A percentile compares a stretch with the other conserved stretches of the same genome.
Conservation (phyloP, 1,140 invertebrate genomes). For the Eufriesea mexicana region DNA sequence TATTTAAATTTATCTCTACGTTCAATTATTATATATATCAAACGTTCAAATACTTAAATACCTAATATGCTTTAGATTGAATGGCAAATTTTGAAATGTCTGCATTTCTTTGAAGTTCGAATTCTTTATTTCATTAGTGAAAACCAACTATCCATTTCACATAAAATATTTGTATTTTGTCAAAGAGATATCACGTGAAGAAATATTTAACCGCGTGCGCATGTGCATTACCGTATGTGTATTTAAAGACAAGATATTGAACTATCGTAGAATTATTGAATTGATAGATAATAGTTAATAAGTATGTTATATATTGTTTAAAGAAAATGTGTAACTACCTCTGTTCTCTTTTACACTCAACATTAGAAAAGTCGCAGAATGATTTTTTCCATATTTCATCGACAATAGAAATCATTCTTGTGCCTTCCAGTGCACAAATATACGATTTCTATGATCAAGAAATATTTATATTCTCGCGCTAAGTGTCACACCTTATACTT, state of each 20-base stretch:
- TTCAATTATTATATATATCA: no score
- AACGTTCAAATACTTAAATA: no score
- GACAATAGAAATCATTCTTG: conserved; percentile 8
- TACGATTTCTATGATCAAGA: conserved; percentile 32
- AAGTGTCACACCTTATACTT: conserved; percentile 81
- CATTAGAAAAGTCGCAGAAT: conserved; percentile 47
- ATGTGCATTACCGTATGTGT: no score
- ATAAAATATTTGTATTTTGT: not conserved
- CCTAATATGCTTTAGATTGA: no score
- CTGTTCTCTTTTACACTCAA: conserved; percentile 70
- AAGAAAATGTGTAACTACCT: conserved; percentile 38
- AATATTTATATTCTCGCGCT: conserved; percentile 44
- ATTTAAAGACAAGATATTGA: not conserved
- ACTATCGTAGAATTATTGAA: not conserved
- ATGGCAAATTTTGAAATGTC: no score
- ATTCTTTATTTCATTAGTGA: no score
- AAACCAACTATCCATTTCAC: no score
- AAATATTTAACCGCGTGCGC: no score
- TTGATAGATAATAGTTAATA: not conserved
- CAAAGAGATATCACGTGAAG: not conserved
- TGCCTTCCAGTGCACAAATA: conserved; percentile 15
- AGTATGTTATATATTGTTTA: not conserved
- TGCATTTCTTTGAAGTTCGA: no score
- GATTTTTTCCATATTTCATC: conserved; percentile 16
- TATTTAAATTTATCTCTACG: no score